Evolutionary conservation across 2,113 vertebrate genomes (phyloP).

Genomic region (Nannobrachium achirus): DNA sequence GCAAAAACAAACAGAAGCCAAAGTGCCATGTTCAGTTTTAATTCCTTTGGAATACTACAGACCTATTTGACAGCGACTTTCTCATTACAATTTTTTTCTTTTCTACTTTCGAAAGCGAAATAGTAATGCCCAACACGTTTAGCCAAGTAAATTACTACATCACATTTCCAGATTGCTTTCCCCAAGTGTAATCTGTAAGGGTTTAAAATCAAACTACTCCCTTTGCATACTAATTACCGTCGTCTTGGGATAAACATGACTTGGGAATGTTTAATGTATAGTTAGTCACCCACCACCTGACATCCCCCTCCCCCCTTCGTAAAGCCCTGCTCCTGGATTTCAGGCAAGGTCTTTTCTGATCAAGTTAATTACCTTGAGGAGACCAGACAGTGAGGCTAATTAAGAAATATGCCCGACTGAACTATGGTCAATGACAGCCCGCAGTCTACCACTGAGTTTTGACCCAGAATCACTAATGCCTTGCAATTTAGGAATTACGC

Average conservation of each 20-base stretch:
- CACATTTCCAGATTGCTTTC: constrained; percentile 58
- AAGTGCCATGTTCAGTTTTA: constrained; percentile 63
- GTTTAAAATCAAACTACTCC: constrained; percentile 57
- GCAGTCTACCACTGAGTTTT: constrained; percentile 59
- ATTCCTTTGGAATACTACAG: constrained; percentile 58
- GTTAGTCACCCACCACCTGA: no score
- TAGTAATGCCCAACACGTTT: constrained; percentile 40
- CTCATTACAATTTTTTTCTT: no score
- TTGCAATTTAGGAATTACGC: constrained; percentile 67
- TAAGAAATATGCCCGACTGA: constrained; percentile 73
- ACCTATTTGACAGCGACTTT: constrained; percentile 40
- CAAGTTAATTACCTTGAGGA: constrained; percentile 73
- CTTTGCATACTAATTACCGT: constrained; percentile 69
- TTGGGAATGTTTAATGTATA: constrained; percentile 60
- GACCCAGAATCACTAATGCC: constrained; percentile 70
- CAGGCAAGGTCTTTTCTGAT: constrained; percentile 75
- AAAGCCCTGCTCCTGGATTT: constrained; percentile 54
- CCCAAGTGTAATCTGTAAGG: constrained; percentile 63
- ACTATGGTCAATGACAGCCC: constrained; percentile 67
- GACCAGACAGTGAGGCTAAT: constrained; percentile 76
- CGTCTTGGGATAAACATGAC: constrained; percentile 67
- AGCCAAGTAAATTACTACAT: constrained; percentile 67
- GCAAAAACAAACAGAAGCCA: constrained; percentile 50
- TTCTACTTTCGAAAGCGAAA: not conserved
- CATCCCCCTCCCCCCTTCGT: constrained; percentile 28